Base-by-base conservation (phyloP, 2,888 invertebrate species). In the Noctua fimbriata region DNA sequence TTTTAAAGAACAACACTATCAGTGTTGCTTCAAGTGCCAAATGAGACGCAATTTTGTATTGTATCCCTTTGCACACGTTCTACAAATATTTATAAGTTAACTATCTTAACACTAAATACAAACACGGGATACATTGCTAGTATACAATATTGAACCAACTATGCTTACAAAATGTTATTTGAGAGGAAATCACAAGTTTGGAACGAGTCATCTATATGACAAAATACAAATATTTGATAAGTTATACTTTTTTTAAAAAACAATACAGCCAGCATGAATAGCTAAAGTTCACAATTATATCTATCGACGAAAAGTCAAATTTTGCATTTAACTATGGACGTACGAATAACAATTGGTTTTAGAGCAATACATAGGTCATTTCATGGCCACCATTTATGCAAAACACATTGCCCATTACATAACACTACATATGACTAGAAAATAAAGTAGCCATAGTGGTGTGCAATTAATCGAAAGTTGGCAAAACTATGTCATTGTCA, bases 401-500 rank as follows among this genome's bases (percentile, higher is more conserved):
- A 80, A 66, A 60, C 0, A 24, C 28, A 41, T 82, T 73, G 16
- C 81, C 18, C 24, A 47, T 83, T 81, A 32, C 85, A 36, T 47
- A 65, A 65, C 14, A 14, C 28, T 7, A 16, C 7, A 28, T 24
- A 71, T n/a, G 81, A 81, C 85, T 67, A 63, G 70, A 69, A 74
- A 69, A 44, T 32, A 63, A 85, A 74, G 47, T 70, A 73, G 52
- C 47, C 52, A 32, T 18, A 72, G n/a, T 66, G 82, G 12, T 86
- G 73, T 77, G 70, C 58, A 69, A 73, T 76, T 69, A 63, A 70
- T 65, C 24, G 73, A 78, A 75, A 87, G 70, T 72, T 87, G 74
- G 41, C 78, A 73, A 74, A 81, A 84, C 65, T 44, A 76, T 81
- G 87, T 81, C 85, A 87, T 24, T 86, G 85, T 66, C 81, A 80